These are phyloP conservation scores for Pseudachorutes palmiensis DNA, from an alignment of 1,140 invertebrate species.

Conservation along the genomic window DNA sequence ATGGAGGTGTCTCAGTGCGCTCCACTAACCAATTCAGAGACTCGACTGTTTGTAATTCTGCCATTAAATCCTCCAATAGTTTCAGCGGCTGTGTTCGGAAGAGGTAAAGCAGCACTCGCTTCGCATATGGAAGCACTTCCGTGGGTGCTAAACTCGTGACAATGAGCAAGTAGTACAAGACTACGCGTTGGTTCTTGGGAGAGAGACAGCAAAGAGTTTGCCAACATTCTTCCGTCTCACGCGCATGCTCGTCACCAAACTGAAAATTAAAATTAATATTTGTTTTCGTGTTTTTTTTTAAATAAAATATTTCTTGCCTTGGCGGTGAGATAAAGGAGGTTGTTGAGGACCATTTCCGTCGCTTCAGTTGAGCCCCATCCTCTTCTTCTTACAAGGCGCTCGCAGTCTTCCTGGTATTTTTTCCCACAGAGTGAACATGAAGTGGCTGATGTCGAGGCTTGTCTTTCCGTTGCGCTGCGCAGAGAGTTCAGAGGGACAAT, in stretches of 20 bases:
- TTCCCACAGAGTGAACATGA: constrained; percentile 34
- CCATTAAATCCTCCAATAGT: constrained; percentile 92
- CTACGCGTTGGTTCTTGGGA: constrained; percentile 94
- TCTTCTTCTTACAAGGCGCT: constrained; percentile 63
- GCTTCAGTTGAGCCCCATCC: constrained; percentile 96
- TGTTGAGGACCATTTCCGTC: constrained; percentile 99
- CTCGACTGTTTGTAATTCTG: constrained; percentile 90
- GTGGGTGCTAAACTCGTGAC: constrained; percentile 89
- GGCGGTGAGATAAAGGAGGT: constrained; percentile 94
- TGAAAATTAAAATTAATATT: constrained; percentile 44
- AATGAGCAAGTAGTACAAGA: constrained; percentile 94
- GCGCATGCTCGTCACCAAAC: constrained; percentile 90
- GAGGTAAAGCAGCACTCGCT: constrained; percentile 86
- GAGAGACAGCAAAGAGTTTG: constrained; percentile 87
- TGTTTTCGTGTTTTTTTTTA: constrained; percentile 8
- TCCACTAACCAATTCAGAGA: constrained; percentile 90
- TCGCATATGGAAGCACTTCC: constrained; percentile 82
- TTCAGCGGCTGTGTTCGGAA: constrained; percentile 80
- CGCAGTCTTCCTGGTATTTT: constrained; percentile 47
- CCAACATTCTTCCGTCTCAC: constrained; percentile 93
- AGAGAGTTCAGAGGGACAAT: constrained; percentile 10
- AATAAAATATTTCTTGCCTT: constrained; percentile 55
- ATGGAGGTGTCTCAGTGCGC: constrained; percentile 92
- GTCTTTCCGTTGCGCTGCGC: constrained; percentile 4
- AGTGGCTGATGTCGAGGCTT: constrained; percentile 18